A percentile compares a stretch with the other conserved stretches of the same genome.
Evolutionary conservation across 2,888 invertebrate genomes (phyloP).

Genomic region (Ferdinandea cuprea): DNA sequence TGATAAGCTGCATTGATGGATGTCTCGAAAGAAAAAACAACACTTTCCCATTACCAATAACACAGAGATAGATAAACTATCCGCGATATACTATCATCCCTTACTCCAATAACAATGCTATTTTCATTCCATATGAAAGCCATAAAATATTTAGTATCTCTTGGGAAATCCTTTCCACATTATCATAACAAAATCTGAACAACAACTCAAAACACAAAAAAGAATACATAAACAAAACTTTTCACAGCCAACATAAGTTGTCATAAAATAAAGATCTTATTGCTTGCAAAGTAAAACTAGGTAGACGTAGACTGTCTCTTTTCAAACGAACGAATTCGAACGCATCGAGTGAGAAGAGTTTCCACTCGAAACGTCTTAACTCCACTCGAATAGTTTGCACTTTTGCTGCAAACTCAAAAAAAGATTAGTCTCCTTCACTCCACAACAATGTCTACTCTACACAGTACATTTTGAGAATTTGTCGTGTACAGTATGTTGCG

Average conservation of each 20-base stretch:
- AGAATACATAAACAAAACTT: conserved; percentile 25
- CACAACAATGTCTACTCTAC: conserved; percentile 18
- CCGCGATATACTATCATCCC: background rate
- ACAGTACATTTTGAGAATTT: conserved; percentile 63
- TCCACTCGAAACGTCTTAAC: conserved; percentile 16
- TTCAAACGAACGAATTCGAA: conserved; percentile 24
- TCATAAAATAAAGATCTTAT: conserved; percentile 25
- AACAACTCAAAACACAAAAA: conserved; percentile 36
- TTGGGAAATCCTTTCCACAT: conserved; percentile 35
- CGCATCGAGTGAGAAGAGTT: background rate
- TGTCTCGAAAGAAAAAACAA: no score
- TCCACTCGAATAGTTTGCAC: conserved; percentile 22
- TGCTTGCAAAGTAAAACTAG: background rate
- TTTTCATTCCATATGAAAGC: conserved; percentile 5
- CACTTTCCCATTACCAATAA: background rate
- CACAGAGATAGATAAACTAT: background rate
- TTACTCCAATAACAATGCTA: background rate
- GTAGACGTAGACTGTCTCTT: background rate
- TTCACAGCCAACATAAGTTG: conserved; percentile 13
- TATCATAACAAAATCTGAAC: conserved; percentile 41
- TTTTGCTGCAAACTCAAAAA: background rate
- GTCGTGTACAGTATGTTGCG: conserved; percentile 45
- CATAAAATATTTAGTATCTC: conserved; percentile 38
- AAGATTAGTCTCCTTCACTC: conserved; percentile 16
- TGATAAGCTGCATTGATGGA: no score